A percentile compares a stretch with the other conserved stretches of the same genome.
These are phyloP conservation scores for Acromyrmex charruanus DNA, from an alignment of 1,140 invertebrate genomes.

Conservation along the genomic window DNA sequence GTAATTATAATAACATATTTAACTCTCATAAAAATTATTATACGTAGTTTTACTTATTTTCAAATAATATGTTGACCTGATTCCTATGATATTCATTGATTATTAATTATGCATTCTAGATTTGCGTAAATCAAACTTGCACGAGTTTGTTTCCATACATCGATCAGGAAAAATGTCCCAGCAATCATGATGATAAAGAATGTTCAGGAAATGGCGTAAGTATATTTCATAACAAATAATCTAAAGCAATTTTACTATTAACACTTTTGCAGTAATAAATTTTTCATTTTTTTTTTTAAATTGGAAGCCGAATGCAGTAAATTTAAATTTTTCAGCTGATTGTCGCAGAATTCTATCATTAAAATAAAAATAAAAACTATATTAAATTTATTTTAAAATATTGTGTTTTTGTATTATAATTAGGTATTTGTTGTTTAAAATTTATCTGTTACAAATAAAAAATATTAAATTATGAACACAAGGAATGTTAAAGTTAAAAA, in stretches of 20 bases:
- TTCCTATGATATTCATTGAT: background rate
- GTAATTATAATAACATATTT: constrained; percentile 82
- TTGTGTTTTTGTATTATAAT: no score
- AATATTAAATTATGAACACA: no score
- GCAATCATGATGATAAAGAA: constrained; percentile 94
- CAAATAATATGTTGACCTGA: constrained; percentile 4
- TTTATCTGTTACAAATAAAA: no score
- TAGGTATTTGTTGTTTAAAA: no score
- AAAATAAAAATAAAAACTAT: no score
- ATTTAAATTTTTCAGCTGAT: no score
- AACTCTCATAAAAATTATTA: background rate
- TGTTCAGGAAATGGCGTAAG: constrained; percentile 98
- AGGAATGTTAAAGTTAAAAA: no score
- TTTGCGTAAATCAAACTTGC: constrained; percentile 98
- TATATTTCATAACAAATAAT: background rate
- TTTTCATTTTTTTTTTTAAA: no score
- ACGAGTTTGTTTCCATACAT: constrained; percentile 93
- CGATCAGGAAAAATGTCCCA: constrained; percentile 95
- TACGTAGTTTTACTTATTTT: background rate
- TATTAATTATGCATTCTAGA: constrained; percentile 83
- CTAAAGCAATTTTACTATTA: background rate
- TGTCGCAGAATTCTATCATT: no score
- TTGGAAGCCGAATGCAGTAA: no score
- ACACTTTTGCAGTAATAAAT: no score
- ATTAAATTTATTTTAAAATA: no score